Evolutionary conservation across 2,113 vertebrate species (phyloP).

Genomic region (Nicator chloris): DNA sequence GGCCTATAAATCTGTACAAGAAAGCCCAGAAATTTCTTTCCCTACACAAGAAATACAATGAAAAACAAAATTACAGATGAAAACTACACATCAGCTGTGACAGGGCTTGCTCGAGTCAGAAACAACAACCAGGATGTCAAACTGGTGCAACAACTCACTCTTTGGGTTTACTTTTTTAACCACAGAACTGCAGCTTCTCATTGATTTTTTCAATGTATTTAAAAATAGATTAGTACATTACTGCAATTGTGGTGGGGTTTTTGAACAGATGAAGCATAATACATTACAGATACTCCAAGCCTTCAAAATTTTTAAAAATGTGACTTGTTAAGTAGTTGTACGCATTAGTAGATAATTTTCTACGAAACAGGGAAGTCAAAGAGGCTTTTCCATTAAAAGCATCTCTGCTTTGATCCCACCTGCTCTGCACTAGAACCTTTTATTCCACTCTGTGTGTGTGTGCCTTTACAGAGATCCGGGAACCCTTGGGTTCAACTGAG

Average conservation of each 20-base stretch:
- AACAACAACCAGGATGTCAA: not conserved
- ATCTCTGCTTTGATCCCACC: conserved; percentile 16
- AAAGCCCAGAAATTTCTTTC: not conserved
- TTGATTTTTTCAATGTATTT: not conserved
- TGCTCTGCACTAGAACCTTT: conserved; percentile 22
- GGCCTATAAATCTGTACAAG: not conserved
- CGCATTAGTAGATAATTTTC: not conserved
- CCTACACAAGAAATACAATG: not conserved
- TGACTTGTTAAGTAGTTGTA: not conserved
- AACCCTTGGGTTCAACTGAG: conserved; percentile 61
- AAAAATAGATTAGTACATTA: not conserved
- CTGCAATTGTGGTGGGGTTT: not conserved
- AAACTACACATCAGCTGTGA: not conserved
- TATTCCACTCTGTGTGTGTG: not conserved
- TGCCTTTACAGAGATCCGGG: conserved; percentile 40
- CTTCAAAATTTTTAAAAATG: not conserved
- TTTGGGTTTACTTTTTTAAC: not conserved
- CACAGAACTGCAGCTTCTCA: not conserved
- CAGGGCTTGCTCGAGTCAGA: not conserved
- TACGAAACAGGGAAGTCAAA: not conserved
- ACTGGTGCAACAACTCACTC: not conserved
- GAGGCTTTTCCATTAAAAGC: not conserved
- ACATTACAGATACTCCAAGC: not conserved
- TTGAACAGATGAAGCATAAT: not conserved
- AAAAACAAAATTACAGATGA: not conserved